These are phyloP conservation scores for Triops longicaudatus DNA, from an alignment of 1,140 invertebrate genomes.

Conservation along the genomic window DNA sequence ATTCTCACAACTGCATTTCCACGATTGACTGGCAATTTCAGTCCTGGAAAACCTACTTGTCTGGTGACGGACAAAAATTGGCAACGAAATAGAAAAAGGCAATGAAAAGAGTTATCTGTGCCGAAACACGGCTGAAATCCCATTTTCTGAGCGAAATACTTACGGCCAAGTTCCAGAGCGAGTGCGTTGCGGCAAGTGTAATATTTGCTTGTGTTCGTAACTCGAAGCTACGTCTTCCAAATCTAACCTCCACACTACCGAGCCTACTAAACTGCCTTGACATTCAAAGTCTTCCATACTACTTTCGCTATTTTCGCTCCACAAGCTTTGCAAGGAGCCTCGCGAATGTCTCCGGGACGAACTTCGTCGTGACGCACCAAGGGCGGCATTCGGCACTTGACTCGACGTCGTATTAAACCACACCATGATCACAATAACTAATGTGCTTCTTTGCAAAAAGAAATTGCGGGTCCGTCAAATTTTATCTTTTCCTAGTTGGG, in stretches of 20 bases:
- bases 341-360: not conserved
- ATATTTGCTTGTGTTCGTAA: slow-evolving; percentile 4
- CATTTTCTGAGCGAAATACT: slow-evolving; percentile 10
- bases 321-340: not conserved
- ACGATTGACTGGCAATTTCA: too few relatives aligned
- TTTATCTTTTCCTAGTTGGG: not conserved
- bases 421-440: not conserved
- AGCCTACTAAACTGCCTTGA: slow-evolving; percentile 6
- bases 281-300: slow-evolving; percentile 8
- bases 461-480: not conserved
- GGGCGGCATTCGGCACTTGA: not conserved
- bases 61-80: too few relatives aligned
- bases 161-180: slow-evolving; percentile 28
- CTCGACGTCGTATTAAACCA: not conserved
- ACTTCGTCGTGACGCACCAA: not conserved
- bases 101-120: too few relatives aligned
- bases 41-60: too few relatives aligned
- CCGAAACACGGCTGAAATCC: not conserved
- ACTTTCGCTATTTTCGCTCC: not conserved
- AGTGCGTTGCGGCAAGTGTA: not conserved
- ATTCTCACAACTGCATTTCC: too few relatives aligned
- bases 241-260: slow-evolving; percentile 20
- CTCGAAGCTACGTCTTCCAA: slow-evolving; percentile 20
- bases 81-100: too few relatives aligned
- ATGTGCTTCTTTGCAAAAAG: not conserved